Evolutionary conservation across 2,113 vertebrate species (phyloP).

Genomic region (Neomonachus schauinslandi): DNA sequence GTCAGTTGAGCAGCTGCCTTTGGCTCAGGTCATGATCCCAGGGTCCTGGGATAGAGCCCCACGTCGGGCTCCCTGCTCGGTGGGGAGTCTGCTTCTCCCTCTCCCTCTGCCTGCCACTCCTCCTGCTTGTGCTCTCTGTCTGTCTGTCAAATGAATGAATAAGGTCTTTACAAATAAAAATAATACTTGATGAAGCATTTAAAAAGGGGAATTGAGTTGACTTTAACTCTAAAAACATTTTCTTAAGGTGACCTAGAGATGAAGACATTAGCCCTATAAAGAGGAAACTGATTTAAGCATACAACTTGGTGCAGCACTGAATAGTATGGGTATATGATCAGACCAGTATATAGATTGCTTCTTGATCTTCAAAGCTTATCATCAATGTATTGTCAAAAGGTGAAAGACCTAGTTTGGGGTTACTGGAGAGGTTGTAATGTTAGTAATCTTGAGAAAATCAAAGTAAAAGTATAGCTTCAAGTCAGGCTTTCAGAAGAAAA

Average conservation of each 20-base stretch:
- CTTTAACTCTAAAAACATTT: slow-evolving; percentile 23
- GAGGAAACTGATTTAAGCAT: background rate
- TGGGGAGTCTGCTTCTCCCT: no score
- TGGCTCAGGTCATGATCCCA: no score
- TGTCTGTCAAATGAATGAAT: no score
- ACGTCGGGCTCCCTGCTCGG: no score
- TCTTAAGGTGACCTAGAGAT: background rate
- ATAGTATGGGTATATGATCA: background rate
- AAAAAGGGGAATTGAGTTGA: background rate
- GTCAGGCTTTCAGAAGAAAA: background rate
- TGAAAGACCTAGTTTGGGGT: background rate
- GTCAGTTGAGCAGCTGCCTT: no score
- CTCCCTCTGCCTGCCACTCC: no score
- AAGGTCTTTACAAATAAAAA: no score
- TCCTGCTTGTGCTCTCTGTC: no score
- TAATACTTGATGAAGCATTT: slow-evolving; percentile 47
- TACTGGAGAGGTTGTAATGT: background rate
- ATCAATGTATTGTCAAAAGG: background rate
- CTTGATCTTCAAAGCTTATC: background rate
- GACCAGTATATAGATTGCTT: background rate
- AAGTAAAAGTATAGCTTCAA: background rate
- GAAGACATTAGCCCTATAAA: background rate
- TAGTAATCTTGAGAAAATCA: background rate
- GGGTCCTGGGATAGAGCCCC: no score
- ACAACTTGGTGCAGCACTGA: background rate